A percentile compares a stretch with the other conserved stretches of the same genome.
These are phyloP conservation scores for Chrysogorgia sp. DNA, from an alignment of 92 coral and sea anemone species.

Conservation along the genomic window DNA sequence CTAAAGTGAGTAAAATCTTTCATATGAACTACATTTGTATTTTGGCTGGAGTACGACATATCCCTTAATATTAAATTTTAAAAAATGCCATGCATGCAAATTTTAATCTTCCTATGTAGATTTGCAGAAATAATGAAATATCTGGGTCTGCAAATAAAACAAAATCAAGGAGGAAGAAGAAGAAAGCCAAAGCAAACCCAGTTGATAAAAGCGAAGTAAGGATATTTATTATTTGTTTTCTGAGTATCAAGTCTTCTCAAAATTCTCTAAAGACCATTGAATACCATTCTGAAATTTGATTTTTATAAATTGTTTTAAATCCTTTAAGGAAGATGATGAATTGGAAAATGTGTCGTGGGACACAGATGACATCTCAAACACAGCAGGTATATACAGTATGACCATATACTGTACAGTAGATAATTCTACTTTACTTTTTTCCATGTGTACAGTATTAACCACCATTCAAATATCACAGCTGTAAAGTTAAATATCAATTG, in stretches of 20 bases:
- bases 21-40: too few relatives aligned
- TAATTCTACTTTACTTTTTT: too few relatives aligned
- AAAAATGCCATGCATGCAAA: not conserved
- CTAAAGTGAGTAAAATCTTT: too few relatives aligned
- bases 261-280: not conserved
- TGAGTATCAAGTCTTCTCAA: not conserved
- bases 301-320: not conserved
- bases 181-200: slow-evolving; percentile 66
- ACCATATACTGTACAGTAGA: too few relatives aligned
- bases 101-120: not conserved
- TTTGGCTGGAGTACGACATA: too few relatives aligned
- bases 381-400: not conserved
- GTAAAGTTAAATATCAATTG: not conserved
- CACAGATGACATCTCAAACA: not conserved
- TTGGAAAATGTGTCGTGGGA: not conserved
- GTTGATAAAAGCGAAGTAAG: slow-evolving; percentile 30
- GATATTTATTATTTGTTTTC: not conserved
- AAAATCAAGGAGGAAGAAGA: slow-evolving; percentile 69
- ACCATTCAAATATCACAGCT: too few relatives aligned
- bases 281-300: not conserved
- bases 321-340: slow-evolving; percentile 7
- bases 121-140: not conserved
- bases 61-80: too few relatives aligned
- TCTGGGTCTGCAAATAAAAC: slow-evolving; percentile 40
- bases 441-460: too few relatives aligned